Evolutionary conservation across 2,113 vertebrate genomes (phyloP).

Genomic region (Melospiza georgiana): DNA sequence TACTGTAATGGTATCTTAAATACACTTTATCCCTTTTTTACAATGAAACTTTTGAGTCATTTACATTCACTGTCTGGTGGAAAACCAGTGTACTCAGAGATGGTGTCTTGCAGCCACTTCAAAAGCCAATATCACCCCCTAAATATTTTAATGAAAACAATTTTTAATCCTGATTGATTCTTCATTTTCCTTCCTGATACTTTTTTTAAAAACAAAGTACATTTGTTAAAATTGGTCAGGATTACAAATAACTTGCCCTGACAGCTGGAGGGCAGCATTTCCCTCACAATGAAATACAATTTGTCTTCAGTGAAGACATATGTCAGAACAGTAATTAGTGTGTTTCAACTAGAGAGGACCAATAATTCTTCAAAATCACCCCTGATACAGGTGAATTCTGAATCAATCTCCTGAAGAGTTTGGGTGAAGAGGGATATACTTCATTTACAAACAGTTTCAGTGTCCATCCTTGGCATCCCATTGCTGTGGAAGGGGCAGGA

Average conservation of each 20-base stretch:
- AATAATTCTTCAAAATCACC: not conserved
- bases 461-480: not conserved
- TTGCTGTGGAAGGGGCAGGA: not conserved
- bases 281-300: not conserved
- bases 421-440: not conserved
- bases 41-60: not conserved
- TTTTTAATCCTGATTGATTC: not conserved
- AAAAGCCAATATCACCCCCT: not conserved
- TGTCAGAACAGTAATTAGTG: not conserved
- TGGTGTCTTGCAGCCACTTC: not conserved
- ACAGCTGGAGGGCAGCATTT: conserved; percentile 62
- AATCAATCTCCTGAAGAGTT: not conserved
- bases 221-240: not conserved
- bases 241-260: conserved; percentile 56
- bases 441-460: not conserved
- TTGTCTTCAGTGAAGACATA: not conserved
- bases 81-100: not conserved
- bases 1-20: not conserved
- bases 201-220: not conserved
- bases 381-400: not conserved
- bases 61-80: not conserved
- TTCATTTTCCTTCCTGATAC: not conserved
- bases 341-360: not conserved
- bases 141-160: not conserved
- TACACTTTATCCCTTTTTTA: not conserved